Evolutionary conservation across 2,113 vertebrate species (phyloP).

Genomic region (Cynocephalus volans): DNA sequence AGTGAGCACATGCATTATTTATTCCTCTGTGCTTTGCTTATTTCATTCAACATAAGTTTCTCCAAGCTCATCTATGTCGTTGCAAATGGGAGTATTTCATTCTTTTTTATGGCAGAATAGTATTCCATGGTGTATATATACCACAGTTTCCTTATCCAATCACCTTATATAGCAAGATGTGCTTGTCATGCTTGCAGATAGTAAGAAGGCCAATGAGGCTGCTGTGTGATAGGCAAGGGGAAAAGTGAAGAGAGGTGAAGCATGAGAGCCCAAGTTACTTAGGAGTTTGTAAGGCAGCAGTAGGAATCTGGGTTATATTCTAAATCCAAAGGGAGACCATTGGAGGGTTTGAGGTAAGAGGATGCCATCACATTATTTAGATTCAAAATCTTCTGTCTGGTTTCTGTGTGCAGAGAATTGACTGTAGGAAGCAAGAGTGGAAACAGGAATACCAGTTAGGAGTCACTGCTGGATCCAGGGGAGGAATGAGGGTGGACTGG

Average conservation of each 20-base stretch:
- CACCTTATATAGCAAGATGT: neutral
- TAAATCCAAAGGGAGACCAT: neutral
- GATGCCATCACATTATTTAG: neutral
- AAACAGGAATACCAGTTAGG: neutral
- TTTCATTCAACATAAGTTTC: no score
- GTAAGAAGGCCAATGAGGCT: neutral
- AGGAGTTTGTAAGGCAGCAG: neutral
- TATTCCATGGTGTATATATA: no score
- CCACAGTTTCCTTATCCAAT: no score
- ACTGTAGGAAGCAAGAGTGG: neutral
- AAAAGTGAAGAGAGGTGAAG: neutral
- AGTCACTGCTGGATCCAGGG: rapidly evolving
- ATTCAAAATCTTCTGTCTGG: neutral
- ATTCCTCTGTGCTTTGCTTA: no score
- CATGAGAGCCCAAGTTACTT: neutral
- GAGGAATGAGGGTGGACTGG: no score
- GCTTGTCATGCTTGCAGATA: neutral
- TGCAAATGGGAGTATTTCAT: no score
- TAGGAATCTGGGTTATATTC: neutral
- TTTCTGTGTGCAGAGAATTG: neutral
- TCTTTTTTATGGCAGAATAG: no score
- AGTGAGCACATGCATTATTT: no score
- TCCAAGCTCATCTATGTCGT: no score
- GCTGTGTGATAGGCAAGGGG: neutral
- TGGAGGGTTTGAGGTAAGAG: neutral